Evolutionary conservation across 2,797 vertebrate genomes (phyloP).

Genomic region (Xerus rutilus): DNA sequence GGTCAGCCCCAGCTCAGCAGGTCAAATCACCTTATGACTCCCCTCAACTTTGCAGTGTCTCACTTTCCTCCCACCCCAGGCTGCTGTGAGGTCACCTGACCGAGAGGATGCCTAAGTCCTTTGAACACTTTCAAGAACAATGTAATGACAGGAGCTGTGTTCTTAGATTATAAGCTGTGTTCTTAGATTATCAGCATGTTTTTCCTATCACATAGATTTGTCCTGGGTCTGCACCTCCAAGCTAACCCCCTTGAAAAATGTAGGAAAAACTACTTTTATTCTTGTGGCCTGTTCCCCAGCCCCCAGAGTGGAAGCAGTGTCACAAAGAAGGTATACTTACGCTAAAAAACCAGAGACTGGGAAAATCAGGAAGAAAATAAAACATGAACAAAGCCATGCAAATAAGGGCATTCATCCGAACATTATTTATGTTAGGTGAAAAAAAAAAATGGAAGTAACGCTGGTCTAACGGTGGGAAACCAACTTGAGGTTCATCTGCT

Average conservation of each 20-base stretch:
- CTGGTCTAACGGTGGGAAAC: not conserved
- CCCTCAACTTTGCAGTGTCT: accelerated
- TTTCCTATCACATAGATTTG: not conserved
- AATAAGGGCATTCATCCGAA: not conserved
- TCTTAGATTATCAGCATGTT: not conserved
- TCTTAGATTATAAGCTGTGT: not conserved
- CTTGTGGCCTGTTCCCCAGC: not conserved
- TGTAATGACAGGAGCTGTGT: not conserved
- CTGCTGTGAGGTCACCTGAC: not conserved
- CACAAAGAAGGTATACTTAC: not conserved
- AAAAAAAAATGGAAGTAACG: not conserved
- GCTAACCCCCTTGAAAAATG: not conserved
- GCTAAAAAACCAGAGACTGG: not conserved
- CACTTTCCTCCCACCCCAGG: not conserved
- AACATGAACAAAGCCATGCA: not conserved
- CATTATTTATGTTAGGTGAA: not conserved
- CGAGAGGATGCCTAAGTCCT: not conserved
- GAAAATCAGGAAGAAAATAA: slow-evolving; percentile 23
- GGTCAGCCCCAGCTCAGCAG: accelerated
- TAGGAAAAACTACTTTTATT: not conserved
- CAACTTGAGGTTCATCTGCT: not conserved
- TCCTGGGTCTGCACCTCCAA: not conserved
- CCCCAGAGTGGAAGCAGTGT: not conserved
- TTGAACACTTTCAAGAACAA: not conserved
- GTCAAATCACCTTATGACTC: not conserved